Conservation (phyloP, 2,113 vertebrate genomes). For the Monopterus albus region DNA sequence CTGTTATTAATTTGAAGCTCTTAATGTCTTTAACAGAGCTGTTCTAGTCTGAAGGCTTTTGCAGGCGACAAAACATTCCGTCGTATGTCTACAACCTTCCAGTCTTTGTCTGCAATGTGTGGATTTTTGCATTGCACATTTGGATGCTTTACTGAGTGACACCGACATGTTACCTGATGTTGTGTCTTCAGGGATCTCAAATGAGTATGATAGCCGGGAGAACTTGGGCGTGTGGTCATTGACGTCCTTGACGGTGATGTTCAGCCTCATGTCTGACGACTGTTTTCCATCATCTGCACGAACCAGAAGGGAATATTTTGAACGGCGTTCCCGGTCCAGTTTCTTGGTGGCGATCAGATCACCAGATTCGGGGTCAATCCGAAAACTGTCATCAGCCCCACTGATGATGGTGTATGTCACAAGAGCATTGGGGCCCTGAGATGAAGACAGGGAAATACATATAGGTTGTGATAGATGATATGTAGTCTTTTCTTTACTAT, state of each 20-base stretch:
- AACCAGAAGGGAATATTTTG: constrained; percentile 93
- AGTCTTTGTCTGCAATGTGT: background rate
- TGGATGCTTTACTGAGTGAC: background rate
- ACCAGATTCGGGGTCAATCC: constrained; percentile 93
- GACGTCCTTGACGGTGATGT: constrained; percentile 94
- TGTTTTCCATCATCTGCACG: constrained; percentile 95
- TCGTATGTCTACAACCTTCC: background rate
- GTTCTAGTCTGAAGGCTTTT: constrained; percentile 13
- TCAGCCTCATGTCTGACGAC: constrained; percentile 93
- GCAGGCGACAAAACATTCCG: constrained; percentile 36
- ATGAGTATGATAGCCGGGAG: constrained; percentile 91
- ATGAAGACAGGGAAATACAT: background rate
- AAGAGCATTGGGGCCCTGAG: constrained; percentile 94
- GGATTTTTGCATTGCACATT: background rate
- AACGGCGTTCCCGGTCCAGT: constrained; percentile 92
- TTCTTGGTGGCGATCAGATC: constrained; percentile 92
- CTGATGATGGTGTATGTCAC: constrained; percentile 98
- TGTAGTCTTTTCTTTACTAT: background rate
- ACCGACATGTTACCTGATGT: constrained; percentile 84
- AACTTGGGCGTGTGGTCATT: constrained; percentile 97
- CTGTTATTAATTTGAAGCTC: constrained; percentile 9
- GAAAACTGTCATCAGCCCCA: constrained; percentile 95
- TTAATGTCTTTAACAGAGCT: constrained; percentile 50
- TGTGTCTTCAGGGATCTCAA: constrained; percentile 92
- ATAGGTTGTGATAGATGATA: background rate